Evolutionary conservation across 2,888 invertebrate genomes (phyloP), one percentile per base, ranked within the genome.

Genomic region (Rotaria socialis): DNA sequence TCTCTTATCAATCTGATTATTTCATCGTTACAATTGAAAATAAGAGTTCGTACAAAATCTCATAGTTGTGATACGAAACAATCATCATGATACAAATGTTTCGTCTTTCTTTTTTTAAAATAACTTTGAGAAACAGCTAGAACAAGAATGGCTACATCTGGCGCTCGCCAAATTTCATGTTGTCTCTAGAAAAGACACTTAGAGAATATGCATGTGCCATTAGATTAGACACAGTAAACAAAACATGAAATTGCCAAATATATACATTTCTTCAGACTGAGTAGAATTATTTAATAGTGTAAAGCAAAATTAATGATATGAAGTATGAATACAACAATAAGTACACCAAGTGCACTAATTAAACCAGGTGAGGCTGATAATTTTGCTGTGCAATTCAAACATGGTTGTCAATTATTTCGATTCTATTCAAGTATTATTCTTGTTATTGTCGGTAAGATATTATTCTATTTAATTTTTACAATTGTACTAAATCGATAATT

Each of bases 381-480:
- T 27, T 80, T 80, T 80, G 80, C 47, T 80, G 5, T 0, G 47
- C 43, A 80, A 80, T 24, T 80, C 0, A 80, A 80, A 80, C 10
- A 80, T 80, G 47, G 6, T 43, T 80, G 80, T 80, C 8, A 41
- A n/a, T 8, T 80, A 80, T 80, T 80, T 80, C 80, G 80, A 80
- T 80, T 80, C n/a, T 80, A 80, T 47, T 43, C 80, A n/a, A 80
- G 80, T 80, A 80, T 80, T n/a, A n/a, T 80, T 11, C 47, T 80
- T n/a, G 47, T 80, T 80, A 80, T 80, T 47, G 47, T 80, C n/a
- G 55, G 50, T 80, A 80, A n/a, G 47, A 80, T 5, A n/a, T 55
- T 84, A 1, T n/a, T 86, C n/a, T 84, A 22, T 86, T 14, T 86
- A 16, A 84, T 75, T 35, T 16, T 67, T 35, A n/a, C 43, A 11